phyloP scores from a whole-genome alignment of 2,797 vertebrate genomes.

The Galago senegalensis region DNA sequence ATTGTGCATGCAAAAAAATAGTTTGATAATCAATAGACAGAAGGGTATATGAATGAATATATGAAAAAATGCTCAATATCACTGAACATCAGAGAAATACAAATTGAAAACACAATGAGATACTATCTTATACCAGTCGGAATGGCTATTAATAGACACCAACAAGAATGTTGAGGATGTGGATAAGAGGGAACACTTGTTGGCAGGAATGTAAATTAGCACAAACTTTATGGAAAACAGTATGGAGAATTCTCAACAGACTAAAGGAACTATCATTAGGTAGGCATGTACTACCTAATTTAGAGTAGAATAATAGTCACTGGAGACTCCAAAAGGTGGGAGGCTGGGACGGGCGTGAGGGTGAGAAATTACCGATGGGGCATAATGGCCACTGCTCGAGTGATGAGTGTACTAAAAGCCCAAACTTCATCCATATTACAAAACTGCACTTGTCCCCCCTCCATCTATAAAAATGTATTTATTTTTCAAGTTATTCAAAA shows the following conservation, averaged over 20 bases:
- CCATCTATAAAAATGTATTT: neutral
- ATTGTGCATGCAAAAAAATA: neutral
- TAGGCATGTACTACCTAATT: neutral
- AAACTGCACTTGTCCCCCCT: neutral
- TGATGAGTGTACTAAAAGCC: neutral
- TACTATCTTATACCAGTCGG: neutral
- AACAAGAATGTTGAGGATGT: neutral
- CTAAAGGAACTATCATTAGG: neutral
- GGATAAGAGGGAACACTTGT: neutral
- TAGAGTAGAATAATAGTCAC: neutral
- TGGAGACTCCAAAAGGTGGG: neutral
- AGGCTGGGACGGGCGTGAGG: neutral
- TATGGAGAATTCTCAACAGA: neutral
- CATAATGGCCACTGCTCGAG: neutral
- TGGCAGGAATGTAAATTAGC: neutral
- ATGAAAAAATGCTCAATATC: neutral
- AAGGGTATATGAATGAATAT: neutral
- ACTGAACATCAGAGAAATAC: neutral
- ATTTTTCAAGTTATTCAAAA: neutral
- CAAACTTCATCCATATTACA: neutral
- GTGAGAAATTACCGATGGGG: neutral
- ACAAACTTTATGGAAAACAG: neutral
- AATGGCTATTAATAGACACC: neutral
- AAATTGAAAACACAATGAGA: neutral
- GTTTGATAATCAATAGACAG: neutral